Percentiles rank a stretch among this genome's conserved stretches.
Conservation (phyloP, 2,797 vertebrate species). For the Semotilus atromaculatus region DNA sequence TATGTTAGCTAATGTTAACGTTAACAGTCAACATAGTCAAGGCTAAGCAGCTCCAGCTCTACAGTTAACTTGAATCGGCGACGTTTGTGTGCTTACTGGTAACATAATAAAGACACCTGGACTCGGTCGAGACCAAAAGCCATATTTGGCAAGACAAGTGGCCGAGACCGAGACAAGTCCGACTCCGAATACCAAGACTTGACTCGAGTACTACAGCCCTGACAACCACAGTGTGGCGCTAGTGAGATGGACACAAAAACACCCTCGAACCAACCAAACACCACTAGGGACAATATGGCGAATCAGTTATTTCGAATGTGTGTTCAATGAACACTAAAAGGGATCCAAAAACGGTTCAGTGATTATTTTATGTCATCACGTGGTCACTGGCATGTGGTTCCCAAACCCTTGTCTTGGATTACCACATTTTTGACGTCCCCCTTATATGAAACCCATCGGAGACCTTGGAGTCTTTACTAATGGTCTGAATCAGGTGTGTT, state of each 20-base stretch:
- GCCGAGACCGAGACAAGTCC: too few relatives aligned
- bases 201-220: too few relatives aligned
- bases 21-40: too few relatives aligned
- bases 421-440: not conserved
- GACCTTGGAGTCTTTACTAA: not conserved
- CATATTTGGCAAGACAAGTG: too few relatives aligned
- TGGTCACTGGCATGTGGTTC: not conserved
- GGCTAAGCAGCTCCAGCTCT: too few relatives aligned
- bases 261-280: constrained; percentile 18
- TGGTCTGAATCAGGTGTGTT: too few relatives aligned
- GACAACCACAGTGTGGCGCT: constrained; percentile 49
- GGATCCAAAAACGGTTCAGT: not conserved
- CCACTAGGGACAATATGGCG: not conserved
- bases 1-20: too few relatives aligned
- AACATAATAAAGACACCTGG: too few relatives aligned
- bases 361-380: not conserved
- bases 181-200: too few relatives aligned
- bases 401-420: not conserved
- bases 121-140: too few relatives aligned
- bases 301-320: constrained; percentile 7
- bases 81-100: too few relatives aligned
- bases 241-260: constrained; percentile 10
- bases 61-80: too few relatives aligned
- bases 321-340: not conserved
- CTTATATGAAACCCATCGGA: not conserved